Percentiles rank a stretch among this genome's conserved stretches.
These are phyloP conservation scores for Agrochola macilenta DNA, from an alignment of 2,888 invertebrate species.

Conservation along the genomic window DNA sequence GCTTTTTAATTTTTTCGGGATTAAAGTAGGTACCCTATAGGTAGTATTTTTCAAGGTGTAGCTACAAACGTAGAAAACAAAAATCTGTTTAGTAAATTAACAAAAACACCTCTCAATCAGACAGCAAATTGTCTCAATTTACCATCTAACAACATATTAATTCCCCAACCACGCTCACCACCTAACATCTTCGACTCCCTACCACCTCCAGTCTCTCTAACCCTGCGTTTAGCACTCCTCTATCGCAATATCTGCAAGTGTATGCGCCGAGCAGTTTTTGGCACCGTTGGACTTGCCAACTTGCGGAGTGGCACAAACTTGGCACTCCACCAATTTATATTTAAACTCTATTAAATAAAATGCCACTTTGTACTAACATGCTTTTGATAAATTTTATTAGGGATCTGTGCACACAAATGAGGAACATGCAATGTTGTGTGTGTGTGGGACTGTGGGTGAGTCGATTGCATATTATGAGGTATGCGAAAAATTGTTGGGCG, in stretches of 20 bases:
- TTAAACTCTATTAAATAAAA: constrained; percentile 80
- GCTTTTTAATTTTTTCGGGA: background rate
- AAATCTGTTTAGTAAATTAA: background rate
- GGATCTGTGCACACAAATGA: constrained; percentile 32
- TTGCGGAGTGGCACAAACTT: constrained; percentile 68
- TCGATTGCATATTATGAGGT: background rate
- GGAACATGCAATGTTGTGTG: too few species aligned
- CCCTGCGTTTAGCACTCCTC: constrained; percentile 51
- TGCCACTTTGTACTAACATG: constrained; percentile 74
- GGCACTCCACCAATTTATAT: constrained; percentile 79
- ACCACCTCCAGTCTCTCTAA: constrained; percentile 55
- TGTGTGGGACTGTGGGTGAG: background rate
- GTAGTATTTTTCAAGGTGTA: background rate
- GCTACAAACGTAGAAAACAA: background rate
- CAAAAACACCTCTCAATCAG: background rate
- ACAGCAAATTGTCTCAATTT: background rate
- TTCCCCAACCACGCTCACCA: constrained; percentile 20
- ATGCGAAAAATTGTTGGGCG: background rate
- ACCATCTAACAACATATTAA: background rate
- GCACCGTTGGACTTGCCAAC: constrained; percentile 72
- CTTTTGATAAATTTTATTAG: constrained; percentile 71
- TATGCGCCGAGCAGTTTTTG: constrained; percentile 75
- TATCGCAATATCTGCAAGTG: constrained; percentile 78
- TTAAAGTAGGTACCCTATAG: background rate
- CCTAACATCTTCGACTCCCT: background rate